Evolutionary conservation across 2,113 vertebrate species (phyloP).

Genomic region (Dromiciops gliroides): DNA sequence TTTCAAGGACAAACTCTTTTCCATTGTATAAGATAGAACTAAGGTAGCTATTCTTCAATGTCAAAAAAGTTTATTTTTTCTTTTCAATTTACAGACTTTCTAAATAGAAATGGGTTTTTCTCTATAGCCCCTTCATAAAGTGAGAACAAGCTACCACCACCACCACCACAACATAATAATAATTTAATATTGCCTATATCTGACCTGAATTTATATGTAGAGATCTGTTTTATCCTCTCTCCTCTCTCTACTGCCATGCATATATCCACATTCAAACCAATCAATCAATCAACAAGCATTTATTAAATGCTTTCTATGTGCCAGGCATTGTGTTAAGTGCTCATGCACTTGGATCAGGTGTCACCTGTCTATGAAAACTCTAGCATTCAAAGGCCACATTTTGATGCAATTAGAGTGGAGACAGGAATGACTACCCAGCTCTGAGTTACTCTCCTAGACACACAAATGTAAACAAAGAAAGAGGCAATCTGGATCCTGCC

Average conservation of each 20-base stretch:
- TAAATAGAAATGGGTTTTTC: not conserved
- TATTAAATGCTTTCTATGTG: not conserved
- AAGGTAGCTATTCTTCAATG: not conserved
- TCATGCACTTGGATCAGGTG: not conserved
- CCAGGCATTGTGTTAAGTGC: not conserved
- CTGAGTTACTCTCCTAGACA: not conserved
- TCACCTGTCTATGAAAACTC: not conserved
- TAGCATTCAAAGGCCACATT: not conserved
- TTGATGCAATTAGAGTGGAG: not conserved
- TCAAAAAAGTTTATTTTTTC: not conserved
- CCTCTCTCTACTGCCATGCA: not conserved
- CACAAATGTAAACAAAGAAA: not conserved
- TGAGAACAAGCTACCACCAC: not conserved
- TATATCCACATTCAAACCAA: not conserved
- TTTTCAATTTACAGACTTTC: conserved; percentile 4
- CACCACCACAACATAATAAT: no score
- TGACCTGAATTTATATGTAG: not conserved
- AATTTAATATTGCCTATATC: not conserved
- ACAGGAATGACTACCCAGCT: not conserved
- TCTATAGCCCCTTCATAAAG: no score
- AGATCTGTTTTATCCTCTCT: not conserved
- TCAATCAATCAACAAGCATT: not conserved
- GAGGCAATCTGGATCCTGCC: not conserved
- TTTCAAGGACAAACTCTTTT: conserved; percentile 11
- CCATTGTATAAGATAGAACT: not conserved